Conservation (phyloP, 1,140 invertebrate genomes). For the Luehdorfia chinensis region DNA sequence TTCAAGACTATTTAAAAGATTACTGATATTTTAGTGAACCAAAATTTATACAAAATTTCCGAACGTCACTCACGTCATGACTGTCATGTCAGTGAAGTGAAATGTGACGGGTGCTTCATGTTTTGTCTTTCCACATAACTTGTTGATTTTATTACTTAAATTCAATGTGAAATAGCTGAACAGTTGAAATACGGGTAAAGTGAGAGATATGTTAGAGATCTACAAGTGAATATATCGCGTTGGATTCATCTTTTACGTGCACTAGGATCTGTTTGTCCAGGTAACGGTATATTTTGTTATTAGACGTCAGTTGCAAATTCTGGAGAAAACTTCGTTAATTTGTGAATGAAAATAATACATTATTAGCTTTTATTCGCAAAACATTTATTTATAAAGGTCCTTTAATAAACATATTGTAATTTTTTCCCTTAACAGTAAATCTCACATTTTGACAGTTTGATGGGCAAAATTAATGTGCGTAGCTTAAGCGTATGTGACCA, state of each 20-base stretch:
- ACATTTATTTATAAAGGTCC: neutral
- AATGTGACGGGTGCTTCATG: slow-evolving; percentile 65
- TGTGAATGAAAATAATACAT: slow-evolving; percentile 16
- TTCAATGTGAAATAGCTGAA: slow-evolving; percentile 48
- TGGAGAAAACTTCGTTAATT: slow-evolving; percentile 22
- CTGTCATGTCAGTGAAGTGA: slow-evolving; percentile 40
- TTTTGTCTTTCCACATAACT: slow-evolving; percentile 65
- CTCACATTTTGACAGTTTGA: slow-evolving; percentile 1
- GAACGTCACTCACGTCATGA: slow-evolving; percentile 42
- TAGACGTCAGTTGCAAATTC: slow-evolving; percentile 50
- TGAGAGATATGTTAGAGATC: slow-evolving; percentile 49
- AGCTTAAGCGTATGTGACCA: slow-evolving; percentile 5
- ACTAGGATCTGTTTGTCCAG: slow-evolving; percentile 46
- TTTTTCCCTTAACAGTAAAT: slow-evolving; percentile 1
- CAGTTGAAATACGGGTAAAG: slow-evolving; percentile 25
- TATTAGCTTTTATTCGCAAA: slow-evolving; percentile 9
- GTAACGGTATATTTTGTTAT: slow-evolving; percentile 71
- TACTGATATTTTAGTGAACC: no score
- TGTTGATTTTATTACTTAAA: slow-evolving; percentile 65
- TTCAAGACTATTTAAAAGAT: no score
- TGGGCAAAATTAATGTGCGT: slow-evolving; percentile 8
- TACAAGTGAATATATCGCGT: slow-evolving; percentile 31
- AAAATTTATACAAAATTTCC: no score
- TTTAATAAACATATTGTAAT: neutral
- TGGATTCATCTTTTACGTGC: slow-evolving; percentile 29